A percentile compares a stretch with the other conserved stretches of the same genome.
phyloP scores from a whole-genome alignment of 1,140 invertebrate species.

The Piezodorus guildinii region DNA sequence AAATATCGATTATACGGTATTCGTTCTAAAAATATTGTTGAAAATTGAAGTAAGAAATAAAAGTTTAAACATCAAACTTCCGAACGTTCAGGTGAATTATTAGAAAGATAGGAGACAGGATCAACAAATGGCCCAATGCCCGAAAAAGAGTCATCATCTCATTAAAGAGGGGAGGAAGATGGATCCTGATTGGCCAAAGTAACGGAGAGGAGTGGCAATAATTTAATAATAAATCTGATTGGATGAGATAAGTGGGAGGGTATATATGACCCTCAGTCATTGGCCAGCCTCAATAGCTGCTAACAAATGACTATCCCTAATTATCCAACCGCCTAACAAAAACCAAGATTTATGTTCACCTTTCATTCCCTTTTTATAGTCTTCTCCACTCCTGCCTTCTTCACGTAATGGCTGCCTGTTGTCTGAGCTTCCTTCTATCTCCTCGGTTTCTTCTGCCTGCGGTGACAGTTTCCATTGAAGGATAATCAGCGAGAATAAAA shows the following conservation, averaged over 20 bases:
- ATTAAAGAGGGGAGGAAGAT: background rate
- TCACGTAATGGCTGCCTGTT: background rate
- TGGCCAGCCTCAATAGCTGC: slow-evolving; percentile 7
- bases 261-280: background rate
- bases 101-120: no score
- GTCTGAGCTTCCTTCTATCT: background rate
- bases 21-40: no score
- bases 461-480: no score
- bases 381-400: background rate
- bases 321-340: no score
- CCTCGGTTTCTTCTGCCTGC: background rate
- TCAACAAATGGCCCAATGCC: no score
- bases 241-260: background rate
- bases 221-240: background rate
- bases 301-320: background rate
- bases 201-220: background rate
- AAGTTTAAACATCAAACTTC: no score
- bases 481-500: no score
- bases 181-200: background rate
- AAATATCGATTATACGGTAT: no score
- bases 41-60: no score
- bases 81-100: no score
- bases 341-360: no score
- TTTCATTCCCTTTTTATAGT: background rate
- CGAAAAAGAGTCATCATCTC: no score